Conservation (phyloP, 2,113 vertebrate genomes). For the Phyllostomus discolor region DNA sequence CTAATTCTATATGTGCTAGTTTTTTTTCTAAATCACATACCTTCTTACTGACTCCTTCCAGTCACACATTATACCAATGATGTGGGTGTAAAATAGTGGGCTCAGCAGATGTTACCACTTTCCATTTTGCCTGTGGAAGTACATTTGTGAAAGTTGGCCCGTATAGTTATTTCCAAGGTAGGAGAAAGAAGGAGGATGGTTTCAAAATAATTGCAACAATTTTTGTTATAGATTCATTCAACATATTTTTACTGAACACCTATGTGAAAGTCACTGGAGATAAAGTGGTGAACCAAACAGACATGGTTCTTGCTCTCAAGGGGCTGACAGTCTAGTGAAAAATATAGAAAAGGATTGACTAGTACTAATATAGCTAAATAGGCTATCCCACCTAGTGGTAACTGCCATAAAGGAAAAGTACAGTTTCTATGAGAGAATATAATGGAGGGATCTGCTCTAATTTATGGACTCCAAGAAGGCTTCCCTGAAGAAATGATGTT, state of each 20-base stretch:
- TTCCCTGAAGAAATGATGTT: conserved; percentile 11
- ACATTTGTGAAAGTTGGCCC: not conserved
- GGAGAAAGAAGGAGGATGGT: not conserved
- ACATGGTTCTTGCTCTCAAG: not conserved
- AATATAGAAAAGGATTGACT: not conserved
- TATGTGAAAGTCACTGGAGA: not conserved
- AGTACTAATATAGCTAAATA: not conserved
- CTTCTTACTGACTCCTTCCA: not conserved
- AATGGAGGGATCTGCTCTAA: not conserved
- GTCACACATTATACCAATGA: not conserved
- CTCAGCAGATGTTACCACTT: not conserved
- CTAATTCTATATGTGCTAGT: not conserved
- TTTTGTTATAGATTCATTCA: conserved; percentile 26
- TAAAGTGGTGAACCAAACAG: not conserved
- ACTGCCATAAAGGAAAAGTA: conserved; percentile 5
- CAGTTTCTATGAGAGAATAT: not conserved
- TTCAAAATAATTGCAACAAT: conserved; percentile 29
- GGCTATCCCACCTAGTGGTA: not conserved
- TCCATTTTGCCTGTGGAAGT: conserved; percentile 26
- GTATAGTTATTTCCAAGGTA: not conserved
- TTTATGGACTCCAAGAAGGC: not conserved
- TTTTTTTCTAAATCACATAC: not conserved
- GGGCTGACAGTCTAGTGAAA: not conserved
- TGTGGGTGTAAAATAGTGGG: not conserved
- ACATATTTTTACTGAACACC: not conserved